Base-by-base conservation (phyloP, 2,888 invertebrate genomes). In the Octodonta nipae region DNA sequence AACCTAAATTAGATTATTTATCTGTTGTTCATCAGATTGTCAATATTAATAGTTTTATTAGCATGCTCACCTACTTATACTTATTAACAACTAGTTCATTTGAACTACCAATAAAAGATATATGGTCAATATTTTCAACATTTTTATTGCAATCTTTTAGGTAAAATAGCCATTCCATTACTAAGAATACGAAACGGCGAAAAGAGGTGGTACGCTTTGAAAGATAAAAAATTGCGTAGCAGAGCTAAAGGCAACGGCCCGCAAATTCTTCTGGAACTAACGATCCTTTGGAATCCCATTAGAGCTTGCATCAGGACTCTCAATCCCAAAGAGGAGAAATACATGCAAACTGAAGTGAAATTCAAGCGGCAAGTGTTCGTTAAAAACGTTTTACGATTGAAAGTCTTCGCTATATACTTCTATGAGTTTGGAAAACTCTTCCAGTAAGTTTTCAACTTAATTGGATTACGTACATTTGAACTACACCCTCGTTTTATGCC, bases 351-450 rank as follows among this genome's bases (percentile, higher is more conserved):
- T 43, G 95, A 96, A 55, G 75, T 86, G 2, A 92, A 93, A 60
- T 95, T 98, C 63, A 96, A 95, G 63, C 71, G 93, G 43, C 86
- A 91, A 55, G 71, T 92, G 30, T 93, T 98, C 60, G 78, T 96
- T 37, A 72, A 85, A 31, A 95, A 95, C 56, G 92, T 96, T 6
- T 78, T 89, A 65, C 71, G 96, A 47, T 69, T 96, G 34, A 89
- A 91, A 60, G 78, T 80, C 25, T 82, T 96, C 33, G 81, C 87
- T 8, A 76, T 87, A 69, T 79, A 81, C 60, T 79, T 91, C 46
- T 78, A 91, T 39, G 91, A 92, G 59, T 68, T 84, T 37, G 86
- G 88, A 6, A 85, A 87, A 63, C 86, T 88, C 58, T 72, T 95
- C 45, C 87, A 92, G 87, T 87, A 60, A 75, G 83, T 71, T 20